Evolutionary conservation across 2,113 vertebrate species (phyloP), one percentile per base, ranked within the genome.

Genomic region (Bufo gargarizans): DNA sequence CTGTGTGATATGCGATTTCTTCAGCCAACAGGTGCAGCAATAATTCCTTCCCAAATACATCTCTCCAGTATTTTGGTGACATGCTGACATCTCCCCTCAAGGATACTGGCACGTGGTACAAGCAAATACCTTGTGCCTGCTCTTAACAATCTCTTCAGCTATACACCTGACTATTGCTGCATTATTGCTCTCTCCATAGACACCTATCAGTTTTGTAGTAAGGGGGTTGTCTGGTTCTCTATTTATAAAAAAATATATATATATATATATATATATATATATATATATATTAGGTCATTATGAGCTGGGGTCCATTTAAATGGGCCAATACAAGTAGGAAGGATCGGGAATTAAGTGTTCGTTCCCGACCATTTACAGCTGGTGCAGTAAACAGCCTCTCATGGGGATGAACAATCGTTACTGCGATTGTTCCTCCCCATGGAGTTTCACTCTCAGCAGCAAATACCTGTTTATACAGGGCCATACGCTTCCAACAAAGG

Each of bases 21-120:
- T 33, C 53, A 79, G 55, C 53, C 77, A 79, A 79, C 77, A 79
- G 77, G 77, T 79, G 77, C 20, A 58, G 77, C n/a, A 79, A 79
- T 79, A 58, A 56, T 79, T 78, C 77, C 77, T 78, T 55, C 77
- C 56, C 50, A 78, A 78, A 78, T 78, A 78, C 49, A 78, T 22
- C 20, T n/a, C 77, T 56, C 22, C 67, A 55, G 49, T 53, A 78
- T 78, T 78, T 78, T 78, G 13, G 50, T 78, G 77, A 78, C 77
- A 55, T 14, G 13, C 49, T 22, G 47, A 22, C 55, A 55, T 22
- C 50, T 78, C 50, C 45, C 49, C 45, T 79, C 53, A 55, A 55
- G 55, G 8, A 58, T 11, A 58, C 33, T 79, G 77, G 20, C 53
- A 43, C 77, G 56, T 13, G 9, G 11, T 22, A 56, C 22, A 22